A percentile compares a stretch with the other conserved stretches of the same genome.
phyloP scores from a whole-genome alignment of 37 sponge, comb jelly and placozoan species.

The Mnemiopsis leidyi region DNA sequence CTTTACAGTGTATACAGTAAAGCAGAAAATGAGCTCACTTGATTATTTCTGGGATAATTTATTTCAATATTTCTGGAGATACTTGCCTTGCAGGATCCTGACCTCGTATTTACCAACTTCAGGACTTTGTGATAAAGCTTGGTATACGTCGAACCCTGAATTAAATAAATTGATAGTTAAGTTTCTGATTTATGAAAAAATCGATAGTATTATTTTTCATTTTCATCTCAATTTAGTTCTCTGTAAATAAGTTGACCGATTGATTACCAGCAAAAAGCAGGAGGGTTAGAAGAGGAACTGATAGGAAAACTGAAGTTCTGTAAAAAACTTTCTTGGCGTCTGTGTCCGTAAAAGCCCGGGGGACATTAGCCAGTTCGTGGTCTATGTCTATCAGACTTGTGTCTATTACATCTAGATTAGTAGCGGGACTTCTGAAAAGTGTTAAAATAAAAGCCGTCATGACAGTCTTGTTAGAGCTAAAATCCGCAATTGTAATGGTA shows the following conservation, averaged over 20 bases:
- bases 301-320: constrained; percentile 6
- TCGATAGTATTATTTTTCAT: no score
- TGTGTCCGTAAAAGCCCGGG: not conserved
- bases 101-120: not conserved
- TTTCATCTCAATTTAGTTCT: no score
- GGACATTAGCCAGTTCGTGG: not conserved
- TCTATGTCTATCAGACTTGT: constrained; percentile 12
- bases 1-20: no score
- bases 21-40: no score
- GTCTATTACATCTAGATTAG: not conserved
- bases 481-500: no score
- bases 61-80: no score
- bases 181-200: no score
- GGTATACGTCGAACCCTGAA: constrained; percentile 43
- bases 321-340: constrained; percentile 11
- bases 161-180: no score
- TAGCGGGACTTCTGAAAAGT: not conserved
- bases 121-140: not conserved
- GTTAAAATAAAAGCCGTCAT: no score
- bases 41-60: no score
- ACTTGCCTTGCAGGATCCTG: not conserved
- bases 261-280: constrained; percentile 34
- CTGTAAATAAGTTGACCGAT: no score
- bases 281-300: constrained; percentile 16
- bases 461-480: no score